Evolutionary conservation across 1,140 invertebrate species (phyloP).

Genomic region (Drosophila setifemur): DNA sequence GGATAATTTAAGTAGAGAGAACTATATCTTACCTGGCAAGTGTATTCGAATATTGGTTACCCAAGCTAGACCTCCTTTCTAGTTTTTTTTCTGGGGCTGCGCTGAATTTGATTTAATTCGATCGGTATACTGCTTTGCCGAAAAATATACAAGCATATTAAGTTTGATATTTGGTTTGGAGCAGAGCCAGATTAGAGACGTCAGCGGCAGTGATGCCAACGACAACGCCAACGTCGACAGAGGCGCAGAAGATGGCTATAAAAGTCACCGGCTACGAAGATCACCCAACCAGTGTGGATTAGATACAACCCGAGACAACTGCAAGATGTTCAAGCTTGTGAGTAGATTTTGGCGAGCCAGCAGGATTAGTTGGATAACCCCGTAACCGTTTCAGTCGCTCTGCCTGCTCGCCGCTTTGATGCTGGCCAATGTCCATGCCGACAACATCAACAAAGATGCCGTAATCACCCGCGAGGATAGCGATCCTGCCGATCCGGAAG

Average conservation of each 20-base stretch:
- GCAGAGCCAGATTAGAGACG: slow-evolving; percentile 67
- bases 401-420: slow-evolving; percentile 64
- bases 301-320: slow-evolving; percentile 60
- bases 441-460: slow-evolving; percentile 73
- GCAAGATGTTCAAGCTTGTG: slow-evolving; percentile 81
- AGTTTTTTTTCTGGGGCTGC: slow-evolving; percentile 23
- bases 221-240: slow-evolving; percentile 23
- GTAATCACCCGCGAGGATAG: slow-evolving; percentile 8
- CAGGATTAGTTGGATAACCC: no score
- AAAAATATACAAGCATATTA: slow-evolving; percentile 50
- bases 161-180: slow-evolving; percentile 68
- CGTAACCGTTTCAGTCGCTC: slow-evolving; percentile 44
- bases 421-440: slow-evolving; percentile 60
- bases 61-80: slow-evolving; percentile 15
- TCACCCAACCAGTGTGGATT: slow-evolving; percentile 69
- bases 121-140: slow-evolving; percentile 44
- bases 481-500: slow-evolving; percentile 59
- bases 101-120: slow-evolving; percentile 53
- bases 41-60: slow-evolving; percentile 4
- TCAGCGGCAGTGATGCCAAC: slow-evolving; percentile 31
- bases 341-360: slow-evolving; percentile 46
- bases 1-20: no score
- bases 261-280: slow-evolving; percentile 52
- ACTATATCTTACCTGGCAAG: no score
- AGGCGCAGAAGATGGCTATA: slow-evolving; percentile 28